A percentile compares a stretch with the other conserved stretches of the same genome.
Conservation (phyloP, 2,888 invertebrate genomes). For the Crepidodera aurea region DNA sequence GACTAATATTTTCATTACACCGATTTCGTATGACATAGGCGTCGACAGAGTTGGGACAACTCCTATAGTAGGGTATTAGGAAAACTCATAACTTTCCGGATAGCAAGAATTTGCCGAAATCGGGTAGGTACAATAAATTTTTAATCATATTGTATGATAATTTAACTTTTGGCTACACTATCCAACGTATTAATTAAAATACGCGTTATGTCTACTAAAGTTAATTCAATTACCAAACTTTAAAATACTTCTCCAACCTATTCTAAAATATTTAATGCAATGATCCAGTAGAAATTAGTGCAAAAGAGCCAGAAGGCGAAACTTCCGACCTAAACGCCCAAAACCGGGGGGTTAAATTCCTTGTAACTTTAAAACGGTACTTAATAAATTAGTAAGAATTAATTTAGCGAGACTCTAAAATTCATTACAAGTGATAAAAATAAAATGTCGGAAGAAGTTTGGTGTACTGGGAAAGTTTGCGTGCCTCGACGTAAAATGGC, state of each 20-base stretch:
- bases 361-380: constrained; percentile 31
- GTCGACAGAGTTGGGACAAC: too few relatives aligned
- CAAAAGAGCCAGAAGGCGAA: background rate
- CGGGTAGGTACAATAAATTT: too few relatives aligned
- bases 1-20: constrained; percentile 36
- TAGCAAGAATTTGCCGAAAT: too few relatives aligned
- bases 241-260: background rate
- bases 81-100: too few relatives aligned
- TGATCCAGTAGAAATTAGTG: constrained; percentile 11
- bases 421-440: constrained; percentile 32
- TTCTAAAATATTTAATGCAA: background rate
- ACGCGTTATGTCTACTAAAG: too few relatives aligned
- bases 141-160: too few relatives aligned
- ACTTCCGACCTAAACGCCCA: constrained; percentile 1
- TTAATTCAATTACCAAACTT: too few relatives aligned
- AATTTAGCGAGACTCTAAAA: constrained; percentile 29
- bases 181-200: too few relatives aligned
- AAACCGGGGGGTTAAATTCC: constrained; percentile 28
- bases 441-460: constrained; percentile 26
- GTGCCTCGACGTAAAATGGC: background rate
- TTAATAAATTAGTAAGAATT: constrained; percentile 35
- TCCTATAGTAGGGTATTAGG: too few relatives aligned
- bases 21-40: constrained; percentile 18
- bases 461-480: constrained; percentile 2
- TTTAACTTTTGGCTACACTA: too few relatives aligned